Evolutionary conservation across 1,140 invertebrate species (phyloP).

Genomic region (Nylanderia fulva): DNA sequence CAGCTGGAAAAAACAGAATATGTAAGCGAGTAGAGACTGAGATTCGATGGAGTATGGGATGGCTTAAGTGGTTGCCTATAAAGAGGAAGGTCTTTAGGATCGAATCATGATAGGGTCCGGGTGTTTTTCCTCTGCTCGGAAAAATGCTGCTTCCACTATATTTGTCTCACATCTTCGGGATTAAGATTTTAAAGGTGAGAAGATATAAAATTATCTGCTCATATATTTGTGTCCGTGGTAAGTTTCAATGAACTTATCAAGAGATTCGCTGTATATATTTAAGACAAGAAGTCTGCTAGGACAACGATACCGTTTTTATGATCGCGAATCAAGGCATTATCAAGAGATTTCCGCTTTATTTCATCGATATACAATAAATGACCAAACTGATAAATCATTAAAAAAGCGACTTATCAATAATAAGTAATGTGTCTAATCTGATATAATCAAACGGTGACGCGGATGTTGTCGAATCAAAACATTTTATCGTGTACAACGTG

Average conservation of each 20-base stretch:
- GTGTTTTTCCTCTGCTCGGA: too few species aligned
- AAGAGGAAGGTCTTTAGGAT: too few species aligned
- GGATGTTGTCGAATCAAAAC: constrained; percentile 47
- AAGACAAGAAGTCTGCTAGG: not conserved
- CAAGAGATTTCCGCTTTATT: not conserved
- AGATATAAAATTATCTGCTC: not conserved
- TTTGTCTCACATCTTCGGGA: not conserved
- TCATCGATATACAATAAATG: not conserved
- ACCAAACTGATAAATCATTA: not conserved
- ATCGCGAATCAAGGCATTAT: not conserved
- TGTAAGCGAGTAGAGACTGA: too few species aligned
- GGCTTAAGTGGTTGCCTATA: too few species aligned
- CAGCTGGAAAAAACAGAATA: too few species aligned
- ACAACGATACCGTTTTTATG: not conserved
- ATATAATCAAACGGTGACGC: constrained; percentile 30
- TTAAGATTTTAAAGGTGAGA: not conserved
- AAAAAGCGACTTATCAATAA: not conserved
- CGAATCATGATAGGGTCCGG: too few species aligned
- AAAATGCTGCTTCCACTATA: not conserved
- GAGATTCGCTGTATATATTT: not conserved
- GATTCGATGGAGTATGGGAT: too few species aligned
- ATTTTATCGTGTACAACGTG: constrained; percentile 48
- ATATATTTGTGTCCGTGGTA: not conserved
- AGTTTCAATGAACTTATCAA: constrained; percentile 10
- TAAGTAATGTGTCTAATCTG: constrained; percentile 4